A percentile compares a stretch with the other conserved stretches of the same genome.
phyloP scores from a whole-genome alignment of 2,797 vertebrate species.

The Gymnoscopelus braueri region DNA sequence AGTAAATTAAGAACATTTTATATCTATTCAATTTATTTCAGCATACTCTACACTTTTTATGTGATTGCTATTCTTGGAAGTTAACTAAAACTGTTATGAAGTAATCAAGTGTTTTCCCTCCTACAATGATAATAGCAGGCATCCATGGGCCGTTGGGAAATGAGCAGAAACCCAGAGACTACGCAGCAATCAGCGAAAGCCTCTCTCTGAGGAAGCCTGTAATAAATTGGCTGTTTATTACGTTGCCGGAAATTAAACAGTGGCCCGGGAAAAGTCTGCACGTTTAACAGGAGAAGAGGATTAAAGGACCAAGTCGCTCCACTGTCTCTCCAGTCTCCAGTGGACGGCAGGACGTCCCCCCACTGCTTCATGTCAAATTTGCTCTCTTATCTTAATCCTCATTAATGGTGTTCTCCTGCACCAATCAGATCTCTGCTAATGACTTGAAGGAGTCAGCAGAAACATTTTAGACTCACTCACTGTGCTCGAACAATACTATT shows the following conservation, averaged over 20 bases:
- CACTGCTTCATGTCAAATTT: conserved; percentile 57
- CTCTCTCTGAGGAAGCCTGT: conserved; percentile 64
- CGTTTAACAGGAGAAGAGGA: conserved; percentile 63
- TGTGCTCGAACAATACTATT: conserved; percentile 24
- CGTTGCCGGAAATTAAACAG: conserved; percentile 80
- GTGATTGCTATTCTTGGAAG: conserved; percentile 48
- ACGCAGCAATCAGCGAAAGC: conserved; percentile 46
- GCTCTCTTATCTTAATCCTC: conserved; percentile 65
- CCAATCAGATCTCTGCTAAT: conserved; percentile 60
- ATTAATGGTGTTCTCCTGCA: conserved; percentile 54
- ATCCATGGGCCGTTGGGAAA: conserved; percentile 56
- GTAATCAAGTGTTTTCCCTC: conserved; percentile 19
- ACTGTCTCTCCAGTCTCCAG: conserved; percentile 50
- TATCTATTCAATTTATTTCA: background rate
- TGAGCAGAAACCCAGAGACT: conserved; percentile 51
- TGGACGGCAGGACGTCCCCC: conserved; percentile 40
- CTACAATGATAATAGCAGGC: conserved; percentile 39
- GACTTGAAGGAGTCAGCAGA: conserved; percentile 53
- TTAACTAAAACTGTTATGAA: conserved; percentile 51
- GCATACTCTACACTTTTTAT: conserved; percentile 11
- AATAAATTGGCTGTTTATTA: conserved; percentile 77
- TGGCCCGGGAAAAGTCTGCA: conserved; percentile 63
- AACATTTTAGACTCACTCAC: conserved; percentile 34
- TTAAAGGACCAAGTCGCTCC: conserved; percentile 65
- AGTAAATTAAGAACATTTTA: background rate